Percentiles rank a stretch among this genome's conserved stretches.
Conservation (phyloP, 2,888 invertebrate genomes). For the Hypomecis atomaria region DNA sequence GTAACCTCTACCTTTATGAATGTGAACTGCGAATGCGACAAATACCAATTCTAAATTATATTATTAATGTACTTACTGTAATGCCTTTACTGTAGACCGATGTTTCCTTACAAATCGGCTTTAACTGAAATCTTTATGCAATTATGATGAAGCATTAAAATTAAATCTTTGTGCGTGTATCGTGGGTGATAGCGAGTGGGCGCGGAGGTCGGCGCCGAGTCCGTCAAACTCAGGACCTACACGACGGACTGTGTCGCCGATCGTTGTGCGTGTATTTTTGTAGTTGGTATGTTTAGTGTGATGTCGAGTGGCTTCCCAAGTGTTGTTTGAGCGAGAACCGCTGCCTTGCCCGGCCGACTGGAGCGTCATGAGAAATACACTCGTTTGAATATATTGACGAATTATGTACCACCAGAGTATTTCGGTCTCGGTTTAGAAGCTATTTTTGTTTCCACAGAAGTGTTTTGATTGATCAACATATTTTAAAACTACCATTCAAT, state of each 20-base stretch:
- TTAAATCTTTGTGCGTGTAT: conserved; percentile 48
- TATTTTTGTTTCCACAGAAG: no score
- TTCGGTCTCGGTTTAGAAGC: no score
- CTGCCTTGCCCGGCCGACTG: conserved; percentile 63
- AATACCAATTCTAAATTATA: conserved; percentile 31
- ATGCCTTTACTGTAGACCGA: conserved; percentile 22
- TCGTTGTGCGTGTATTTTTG: conserved; percentile 57
- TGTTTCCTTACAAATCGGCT: conserved; percentile 23
- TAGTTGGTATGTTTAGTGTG: conserved; percentile 57
- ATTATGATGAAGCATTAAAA: conserved; percentile 25
- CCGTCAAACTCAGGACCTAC: not conserved
- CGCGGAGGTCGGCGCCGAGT: conserved; percentile 9
- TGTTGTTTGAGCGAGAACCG: conserved; percentile 55
- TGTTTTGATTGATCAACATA: no score
- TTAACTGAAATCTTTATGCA: conserved; percentile 23
- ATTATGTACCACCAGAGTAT: not conserved
- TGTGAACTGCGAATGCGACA: conserved; percentile 20
- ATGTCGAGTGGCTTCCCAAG: conserved; percentile 64
- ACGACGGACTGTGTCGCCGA: not conserved
- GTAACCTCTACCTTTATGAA: conserved; percentile 16
- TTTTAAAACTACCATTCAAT: not conserved
- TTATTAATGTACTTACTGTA: conserved; percentile 28
- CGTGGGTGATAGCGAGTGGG: conserved; percentile 17
- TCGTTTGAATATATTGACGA: conserved; percentile 21
- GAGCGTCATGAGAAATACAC: conserved; percentile 51